Evolutionary conservation across 2,797 vertebrate species (phyloP), one percentile per base, ranked within the genome.

Genomic region (Melanotaenia parkinsoni): DNA sequence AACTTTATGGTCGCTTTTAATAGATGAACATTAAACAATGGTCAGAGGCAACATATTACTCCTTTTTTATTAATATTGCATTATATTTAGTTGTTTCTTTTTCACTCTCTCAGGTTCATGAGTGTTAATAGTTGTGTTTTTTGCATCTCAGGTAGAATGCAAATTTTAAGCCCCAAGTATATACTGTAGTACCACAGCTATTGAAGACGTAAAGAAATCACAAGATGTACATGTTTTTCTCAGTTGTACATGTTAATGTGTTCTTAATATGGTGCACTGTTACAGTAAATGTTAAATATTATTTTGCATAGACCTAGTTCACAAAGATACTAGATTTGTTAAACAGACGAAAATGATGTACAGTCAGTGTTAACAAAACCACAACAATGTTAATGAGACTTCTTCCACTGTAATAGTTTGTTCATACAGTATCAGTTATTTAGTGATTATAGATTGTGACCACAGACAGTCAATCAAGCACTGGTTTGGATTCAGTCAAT

Each of bases 81-180:
- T 86, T 59, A 85, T 90, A 86, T 91, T 79, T 83, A 84, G 81
- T 86, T 89, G 30, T 74, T 86, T 30, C 22, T 64, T 96, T 95
- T 95, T 95, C 95, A 95, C 95, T 97, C 96, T 98, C 97, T 97
- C 97, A 98, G 97, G 97, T 97, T 96, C 95, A 96, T 95, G 96
- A 96, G 96, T 97, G 91, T 94, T 89, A 90, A 95, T 94, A 95
- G 95, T 96, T 96, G 94, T 96, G 94, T 86, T 92, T 96, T 88
- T 97, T 98, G 97, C 95, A 97, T 99, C 98, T 99, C 97, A 98
- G 97, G 97, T 97, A 98, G 97, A 98, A 96, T 94, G 96, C 96
- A 95, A 97, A 96, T 78, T 87, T 93, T 43, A 71, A 62, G 93
- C 95, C 96, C 96, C 95, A 91, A 92, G 67, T 94, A 95, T 94